phyloP scores from a whole-genome alignment of 2,113 vertebrate genomes.

The Corythornis vintsioides region DNA sequence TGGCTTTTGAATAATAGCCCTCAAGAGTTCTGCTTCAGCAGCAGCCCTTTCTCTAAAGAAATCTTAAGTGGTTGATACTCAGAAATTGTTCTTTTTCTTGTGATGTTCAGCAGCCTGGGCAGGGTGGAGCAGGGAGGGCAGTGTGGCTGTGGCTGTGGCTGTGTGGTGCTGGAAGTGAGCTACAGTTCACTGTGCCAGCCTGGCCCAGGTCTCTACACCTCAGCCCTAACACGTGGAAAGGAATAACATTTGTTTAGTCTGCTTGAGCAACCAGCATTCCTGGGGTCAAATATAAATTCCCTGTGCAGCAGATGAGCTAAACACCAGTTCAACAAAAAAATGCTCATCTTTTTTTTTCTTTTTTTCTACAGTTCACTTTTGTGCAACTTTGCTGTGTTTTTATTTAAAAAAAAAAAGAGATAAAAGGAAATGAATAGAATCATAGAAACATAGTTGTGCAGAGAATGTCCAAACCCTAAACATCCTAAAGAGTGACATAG shows the following conservation, averaged over 20 bases:
- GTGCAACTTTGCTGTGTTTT: neutral
- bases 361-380: neutral
- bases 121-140: neutral
- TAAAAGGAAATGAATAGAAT: neutral
- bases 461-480: neutral
- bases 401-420: neutral
- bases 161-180: neutral
- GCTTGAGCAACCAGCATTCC: neutral
- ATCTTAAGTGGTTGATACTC: accelerated
- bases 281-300: constrained; percentile 19
- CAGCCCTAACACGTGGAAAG: neutral
- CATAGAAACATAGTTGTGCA: too few relatives aligned
- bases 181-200: neutral
- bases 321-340: neutral
- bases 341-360: neutral
- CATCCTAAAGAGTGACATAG: neutral
- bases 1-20: neutral
- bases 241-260: constrained; percentile 16
- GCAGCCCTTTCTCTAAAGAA: neutral
- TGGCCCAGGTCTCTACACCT: neutral
- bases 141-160: neutral
- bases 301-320: neutral
- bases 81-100: neutral
- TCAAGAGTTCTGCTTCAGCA: neutral
- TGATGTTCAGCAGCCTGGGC: neutral